Base-by-base conservation (phyloP, 2,888 invertebrate genomes). In the Chymomyza amoena region DNA sequence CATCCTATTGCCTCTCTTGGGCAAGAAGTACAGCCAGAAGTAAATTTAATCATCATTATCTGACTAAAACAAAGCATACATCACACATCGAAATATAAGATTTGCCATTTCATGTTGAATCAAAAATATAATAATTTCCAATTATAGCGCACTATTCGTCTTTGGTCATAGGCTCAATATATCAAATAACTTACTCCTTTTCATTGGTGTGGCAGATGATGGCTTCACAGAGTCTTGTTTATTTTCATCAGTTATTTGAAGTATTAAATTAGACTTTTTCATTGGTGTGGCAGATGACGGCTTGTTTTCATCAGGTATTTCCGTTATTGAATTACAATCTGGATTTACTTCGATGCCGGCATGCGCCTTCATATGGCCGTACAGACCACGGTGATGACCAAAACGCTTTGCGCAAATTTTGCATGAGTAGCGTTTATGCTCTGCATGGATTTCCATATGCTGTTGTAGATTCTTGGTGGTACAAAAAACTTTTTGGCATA, bases 341-440 rank as follows among this genome's bases (percentile, higher is more conserved):
- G 2, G 25, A 13, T 18, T 10, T 20, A 6, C 7, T 16, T 20
- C 5, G 56, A 25, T 56, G 18, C 7, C 18, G 18, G 2, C 56
- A 25, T 56, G 56, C 56, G 56, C 25, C 5, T 56, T 56, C 82
- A 83, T 84, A 61, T 87, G 87, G 6, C 80, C 83, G 20, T 81
- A 80, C 18, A 84, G 73, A 10, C 90, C 91, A 20, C 83, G 79
- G 18, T 75, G 76, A 64, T 87, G 87, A 6, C 83, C 83, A 73
- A 81, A 87, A 5, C 80, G 79, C 57, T 86, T 84, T 4, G 79
- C 81, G 59, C 87, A 87, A 9, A 84, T 66, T 68, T 79, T 79
- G 69, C 80, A 78, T 83, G 89, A 77, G 87, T 91, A 79, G 59
- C 84, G 78, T 64, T 86, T 87, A n/a, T 79, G 68, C 15, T 70